Percentiles rank a stretch among this genome's conserved stretches.
phyloP scores from a whole-genome alignment of 2,113 vertebrate species.

The Ailuropoda melanoleuca region DNA sequence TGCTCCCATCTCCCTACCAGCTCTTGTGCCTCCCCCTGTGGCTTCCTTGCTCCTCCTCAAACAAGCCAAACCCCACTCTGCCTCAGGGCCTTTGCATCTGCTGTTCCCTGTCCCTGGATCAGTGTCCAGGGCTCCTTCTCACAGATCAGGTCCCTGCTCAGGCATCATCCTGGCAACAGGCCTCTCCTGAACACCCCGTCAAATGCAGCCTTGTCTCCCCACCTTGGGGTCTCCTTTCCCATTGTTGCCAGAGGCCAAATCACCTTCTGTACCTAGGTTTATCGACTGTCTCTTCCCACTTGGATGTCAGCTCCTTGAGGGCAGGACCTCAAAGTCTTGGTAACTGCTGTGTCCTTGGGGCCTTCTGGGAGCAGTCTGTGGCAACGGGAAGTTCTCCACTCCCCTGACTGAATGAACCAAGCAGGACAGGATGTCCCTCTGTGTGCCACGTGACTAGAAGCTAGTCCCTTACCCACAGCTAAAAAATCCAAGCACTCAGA shows the following conservation, averaged over 20 bases:
- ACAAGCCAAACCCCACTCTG: neutral
- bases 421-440: neutral
- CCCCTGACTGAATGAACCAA: neutral
- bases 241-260: neutral
- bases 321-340: neutral
- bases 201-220: accelerated
- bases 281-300: neutral
- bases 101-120: neutral
- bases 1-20: neutral
- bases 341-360: neutral
- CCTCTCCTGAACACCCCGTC: neutral
- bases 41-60: neutral
- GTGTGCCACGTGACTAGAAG: accelerated
- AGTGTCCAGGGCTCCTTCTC: neutral
- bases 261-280: neutral
- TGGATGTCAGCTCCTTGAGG: neutral
- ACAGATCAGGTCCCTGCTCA: neutral
- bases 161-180: neutral
- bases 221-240: neutral
- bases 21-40: neutral
- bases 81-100: neutral
- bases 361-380: neutral
- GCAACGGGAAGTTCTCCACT: neutral
- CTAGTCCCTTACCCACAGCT: neutral
- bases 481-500: neutral